Evolutionary conservation across 1,140 invertebrate genomes (phyloP), one percentile per base, ranked within the genome.

Genomic region (Stegodyphus dumicola): DNA sequence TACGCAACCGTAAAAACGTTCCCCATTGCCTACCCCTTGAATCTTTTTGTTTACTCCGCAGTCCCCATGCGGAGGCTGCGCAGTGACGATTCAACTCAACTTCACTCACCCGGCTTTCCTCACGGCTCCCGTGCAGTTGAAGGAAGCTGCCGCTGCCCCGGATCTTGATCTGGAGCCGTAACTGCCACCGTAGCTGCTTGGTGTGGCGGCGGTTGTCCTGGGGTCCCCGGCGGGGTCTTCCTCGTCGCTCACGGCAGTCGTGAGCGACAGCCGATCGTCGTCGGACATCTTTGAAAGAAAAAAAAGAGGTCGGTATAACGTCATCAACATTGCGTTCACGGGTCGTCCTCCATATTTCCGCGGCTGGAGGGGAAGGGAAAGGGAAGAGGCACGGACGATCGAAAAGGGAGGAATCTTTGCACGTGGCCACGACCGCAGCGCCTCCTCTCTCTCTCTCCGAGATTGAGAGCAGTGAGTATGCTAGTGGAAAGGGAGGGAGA

Each of bases 121-220:
- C 84, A 98, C 97, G 88, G 97, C 97, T 87, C 97, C 97, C 70
- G 97, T 98, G 91, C 97, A 98, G 92, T 98, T 98, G 92, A 98
- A 98, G 83, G 96, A 97, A 78, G 96, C 96, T 48, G 96, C 96
- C 79, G 95, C 95, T 51, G 94, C 95, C 88, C 95, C 95, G 77
- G 95, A 89, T 89, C 88, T 64, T 13, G 85, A 73, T 66, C 95
- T 94, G 92, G 96, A 96, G 76, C 96, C 96, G 87, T 96, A 97
- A 91, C 95, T 96, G 92, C 95, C 96, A 75, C 96, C 96, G 86
- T 96, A 97, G 91, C 95, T 97, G 91, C 95, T 96, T 18, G 51
- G 83, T 77, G 13, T 15, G 53, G 69, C 65, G 60, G 49, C 71
- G 52, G 69, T 49, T 6, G 64, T 15, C 60, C 60, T 17, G n/a